These are phyloP conservation scores for Anthophora plumipes DNA, from an alignment of 2,888 invertebrate genomes.

Conservation along the genomic window DNA sequence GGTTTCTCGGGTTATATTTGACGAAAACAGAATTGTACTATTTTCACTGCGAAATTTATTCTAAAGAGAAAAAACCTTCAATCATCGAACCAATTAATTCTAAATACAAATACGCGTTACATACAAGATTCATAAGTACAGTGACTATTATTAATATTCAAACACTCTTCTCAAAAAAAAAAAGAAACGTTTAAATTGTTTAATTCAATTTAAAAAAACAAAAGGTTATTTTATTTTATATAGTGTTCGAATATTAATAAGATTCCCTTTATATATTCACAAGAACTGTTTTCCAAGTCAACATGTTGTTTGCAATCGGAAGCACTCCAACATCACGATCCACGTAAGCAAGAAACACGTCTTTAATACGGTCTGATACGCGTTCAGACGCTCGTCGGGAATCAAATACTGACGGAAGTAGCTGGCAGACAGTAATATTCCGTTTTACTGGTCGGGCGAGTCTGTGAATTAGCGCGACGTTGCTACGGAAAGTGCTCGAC, in stretches of 20 bases:
- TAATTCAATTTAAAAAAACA: too few species aligned
- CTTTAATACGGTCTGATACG: constrained; percentile 36
- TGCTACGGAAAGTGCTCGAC: constrained; percentile 66
- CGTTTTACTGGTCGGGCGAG: constrained; percentile 55
- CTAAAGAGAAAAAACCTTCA: too few species aligned
- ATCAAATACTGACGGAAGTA: constrained; percentile 57
- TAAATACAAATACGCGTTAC: background rate
- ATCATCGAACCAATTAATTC: background rate
- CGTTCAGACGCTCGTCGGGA: constrained; percentile 33
- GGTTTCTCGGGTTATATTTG: background rate
- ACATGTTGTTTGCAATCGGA: background rate
- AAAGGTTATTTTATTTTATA: too few species aligned
- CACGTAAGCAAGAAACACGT: constrained; percentile 12
- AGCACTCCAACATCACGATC: background rate
- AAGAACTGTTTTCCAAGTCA: background rate
- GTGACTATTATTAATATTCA: too few species aligned
- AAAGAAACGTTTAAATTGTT: too few species aligned
- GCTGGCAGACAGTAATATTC: constrained; percentile 63
- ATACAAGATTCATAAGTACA: too few species aligned
- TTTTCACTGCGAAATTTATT: too few species aligned
- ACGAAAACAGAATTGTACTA: too few species aligned
- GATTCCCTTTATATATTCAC: background rate
- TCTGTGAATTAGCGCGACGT: constrained; percentile 67
- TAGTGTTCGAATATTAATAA: too few species aligned
- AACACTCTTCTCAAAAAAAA: too few species aligned